Evolutionary conservation across 1,140 invertebrate genomes (phyloP).

Genomic region (Drosophila truncata): DNA sequence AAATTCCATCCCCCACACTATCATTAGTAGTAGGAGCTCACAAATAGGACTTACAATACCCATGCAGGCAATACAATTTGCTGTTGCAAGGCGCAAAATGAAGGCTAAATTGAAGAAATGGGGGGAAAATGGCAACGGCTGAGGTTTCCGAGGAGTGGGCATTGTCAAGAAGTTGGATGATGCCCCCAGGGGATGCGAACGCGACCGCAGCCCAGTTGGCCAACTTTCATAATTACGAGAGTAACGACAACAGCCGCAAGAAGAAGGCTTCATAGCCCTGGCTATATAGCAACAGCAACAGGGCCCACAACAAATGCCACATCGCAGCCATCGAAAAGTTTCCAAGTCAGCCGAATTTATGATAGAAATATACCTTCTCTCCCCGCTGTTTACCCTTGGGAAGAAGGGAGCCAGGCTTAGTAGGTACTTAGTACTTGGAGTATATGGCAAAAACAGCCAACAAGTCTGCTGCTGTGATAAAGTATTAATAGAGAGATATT

Average conservation of each 20-base stretch:
- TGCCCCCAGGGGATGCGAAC: slow-evolving; percentile 43
- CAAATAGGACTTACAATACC: slow-evolving; percentile 10
- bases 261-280: slow-evolving; percentile 30
- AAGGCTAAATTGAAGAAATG: slow-evolving; percentile 5
- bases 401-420: slow-evolving; percentile 41
- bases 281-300: slow-evolving; percentile 20
- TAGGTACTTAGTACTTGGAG: slow-evolving; percentile 57
- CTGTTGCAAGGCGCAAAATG: slow-evolving; percentile 40
- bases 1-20: slow-evolving; percentile 69
- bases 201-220: slow-evolving; percentile 62
- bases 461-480: slow-evolving; percentile 34
- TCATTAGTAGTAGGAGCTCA: slow-evolving; percentile 14
- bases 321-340: slow-evolving; percentile 42
- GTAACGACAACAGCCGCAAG: slow-evolving; percentile 57
- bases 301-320: slow-evolving; percentile 23
- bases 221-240: slow-evolving; percentile 80
- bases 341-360: slow-evolving; percentile 55
- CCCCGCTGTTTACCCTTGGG: slow-evolving; percentile 13
- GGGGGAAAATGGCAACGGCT: background rate
- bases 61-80: slow-evolving; percentile 18
- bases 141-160: slow-evolving; percentile 6
- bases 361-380: slow-evolving; percentile 45
- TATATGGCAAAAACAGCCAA: slow-evolving; percentile 7
- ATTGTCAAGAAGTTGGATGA: slow-evolving; percentile 60
- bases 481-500: slow-evolving; percentile 46